phyloP scores from a whole-genome alignment of 2,113 vertebrate species.

The Myrmophylax atrothorax region DNA sequence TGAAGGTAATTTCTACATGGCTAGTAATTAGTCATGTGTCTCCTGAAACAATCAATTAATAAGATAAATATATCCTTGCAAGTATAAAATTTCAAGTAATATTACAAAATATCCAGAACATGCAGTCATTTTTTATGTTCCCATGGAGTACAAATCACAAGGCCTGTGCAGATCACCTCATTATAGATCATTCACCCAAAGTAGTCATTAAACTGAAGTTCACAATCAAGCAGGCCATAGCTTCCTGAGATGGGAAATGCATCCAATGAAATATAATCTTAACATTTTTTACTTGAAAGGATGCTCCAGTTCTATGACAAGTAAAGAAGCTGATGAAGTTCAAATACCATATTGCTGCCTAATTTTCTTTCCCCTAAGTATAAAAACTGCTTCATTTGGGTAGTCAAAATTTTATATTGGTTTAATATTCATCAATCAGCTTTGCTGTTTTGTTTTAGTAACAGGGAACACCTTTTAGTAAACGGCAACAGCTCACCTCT shows the following conservation, averaged over 20 bases:
- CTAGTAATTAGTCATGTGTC: neutral
- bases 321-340: neutral
- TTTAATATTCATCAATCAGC: conserved; percentile 5
- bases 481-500: conserved; percentile 71
- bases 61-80: neutral
- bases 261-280: neutral
- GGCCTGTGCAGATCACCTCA: neutral
- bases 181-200: conserved; percentile 1
- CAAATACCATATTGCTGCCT: neutral
- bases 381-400: neutral
- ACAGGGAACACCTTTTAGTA: conserved; percentile 8
- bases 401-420: neutral
- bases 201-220: neutral
- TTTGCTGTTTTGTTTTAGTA: conserved; percentile 9
- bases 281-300: conserved; percentile 13
- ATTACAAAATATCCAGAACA: neutral
- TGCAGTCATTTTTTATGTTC: neutral
- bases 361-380: neutral
- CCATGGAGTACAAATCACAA: conserved; percentile 30
- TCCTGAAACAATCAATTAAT: neutral
- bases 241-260: neutral
- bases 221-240: neutral
- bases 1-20: neutral
- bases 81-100: neutral
- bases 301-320: neutral